phyloP scores from a whole-genome alignment of 1,140 invertebrate genomes.

The Zaprionus camerounensis region DNA sequence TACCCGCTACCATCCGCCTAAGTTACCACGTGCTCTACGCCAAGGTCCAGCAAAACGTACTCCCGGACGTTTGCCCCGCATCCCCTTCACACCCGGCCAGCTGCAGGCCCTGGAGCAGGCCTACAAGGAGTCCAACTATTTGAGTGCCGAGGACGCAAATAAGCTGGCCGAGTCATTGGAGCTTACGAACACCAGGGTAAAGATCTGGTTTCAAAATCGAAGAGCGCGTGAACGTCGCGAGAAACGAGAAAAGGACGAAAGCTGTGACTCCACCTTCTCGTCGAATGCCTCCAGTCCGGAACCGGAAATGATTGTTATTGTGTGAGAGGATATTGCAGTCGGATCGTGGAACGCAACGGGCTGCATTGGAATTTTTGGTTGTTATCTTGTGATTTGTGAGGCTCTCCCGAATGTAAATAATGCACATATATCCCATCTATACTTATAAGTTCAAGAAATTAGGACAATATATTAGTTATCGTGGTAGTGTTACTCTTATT shows the following conservation, averaged over 20 bases:
- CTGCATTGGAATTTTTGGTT: slow-evolving; percentile 5
- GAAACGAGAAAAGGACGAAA: slow-evolving; percentile 82
- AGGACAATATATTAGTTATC: slow-evolving; percentile 21
- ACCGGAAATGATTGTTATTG: slow-evolving; percentile 66
- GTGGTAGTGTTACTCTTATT: background rate
- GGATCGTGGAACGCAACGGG: background rate
- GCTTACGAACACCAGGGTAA: slow-evolving; percentile 87
- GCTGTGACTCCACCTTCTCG: slow-evolving; percentile 76
- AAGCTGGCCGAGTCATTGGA: slow-evolving; percentile 84
- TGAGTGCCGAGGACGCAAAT: slow-evolving; percentile 85
- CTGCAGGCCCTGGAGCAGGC: slow-evolving; percentile 84
- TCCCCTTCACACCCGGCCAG: slow-evolving; percentile 85
- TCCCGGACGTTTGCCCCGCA: slow-evolving; percentile 85
- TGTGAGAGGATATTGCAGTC: slow-evolving; percentile 15
- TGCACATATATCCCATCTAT: background rate
- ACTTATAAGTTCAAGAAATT: background rate
- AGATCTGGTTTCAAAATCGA: slow-evolving; percentile 94
- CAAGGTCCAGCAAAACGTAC: slow-evolving; percentile 84
- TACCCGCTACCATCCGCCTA: slow-evolving; percentile 90
- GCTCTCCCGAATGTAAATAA: background rate
- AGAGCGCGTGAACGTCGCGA: slow-evolving; percentile 89
- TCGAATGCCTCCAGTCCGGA: slow-evolving; percentile 82
- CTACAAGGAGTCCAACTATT: slow-evolving; percentile 85
- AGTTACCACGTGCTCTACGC: slow-evolving; percentile 86
- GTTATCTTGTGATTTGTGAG: slow-evolving; percentile 52